Conservation (phyloP, 1,140 invertebrate species). For the Pseudomyrmex flavicornis region DNA sequence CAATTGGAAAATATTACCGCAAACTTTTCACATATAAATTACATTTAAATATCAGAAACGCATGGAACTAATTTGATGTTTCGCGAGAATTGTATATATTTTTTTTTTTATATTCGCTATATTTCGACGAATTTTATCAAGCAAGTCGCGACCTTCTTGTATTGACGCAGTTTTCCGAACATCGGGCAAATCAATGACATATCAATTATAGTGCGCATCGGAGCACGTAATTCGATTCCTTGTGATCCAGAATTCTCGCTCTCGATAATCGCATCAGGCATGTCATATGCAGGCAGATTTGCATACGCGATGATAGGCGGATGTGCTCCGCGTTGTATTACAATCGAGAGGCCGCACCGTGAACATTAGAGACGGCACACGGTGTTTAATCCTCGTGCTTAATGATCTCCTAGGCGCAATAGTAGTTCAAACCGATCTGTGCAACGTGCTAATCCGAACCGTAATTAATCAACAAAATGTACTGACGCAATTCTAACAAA, state of each 20-base stretch:
- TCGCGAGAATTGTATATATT: not conserved
- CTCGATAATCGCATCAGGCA: conserved; percentile 67
- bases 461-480: conserved; percentile 32
- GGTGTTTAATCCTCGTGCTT: conserved; percentile 65
- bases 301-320: conserved; percentile 63
- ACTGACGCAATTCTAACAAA: not conserved
- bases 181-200: conserved; percentile 36
- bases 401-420: conserved; percentile 66
- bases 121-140: too few relatives aligned
- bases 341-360: conserved; percentile 64
- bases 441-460: conserved; percentile 35
- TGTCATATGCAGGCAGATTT: conserved; percentile 69
- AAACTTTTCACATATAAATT: too few relatives aligned
- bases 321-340: conserved; percentile 64
- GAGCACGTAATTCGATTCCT: conserved; percentile 36
- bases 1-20: too few relatives aligned
- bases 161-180: conserved; percentile 4
- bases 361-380: conserved; percentile 54
- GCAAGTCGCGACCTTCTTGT: not conserved
- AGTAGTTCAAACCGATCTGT: conserved; percentile 41
- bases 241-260: conserved; percentile 55
- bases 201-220: conserved; percentile 56
- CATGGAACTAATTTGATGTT: not conserved
- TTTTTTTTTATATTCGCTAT: too few relatives aligned
- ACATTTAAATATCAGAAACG: too few relatives aligned